A percentile compares a stretch with the other conserved stretches of the same genome.
Conservation (phyloP, 2,797 vertebrate species). For the Serranus cabrilla region DNA sequence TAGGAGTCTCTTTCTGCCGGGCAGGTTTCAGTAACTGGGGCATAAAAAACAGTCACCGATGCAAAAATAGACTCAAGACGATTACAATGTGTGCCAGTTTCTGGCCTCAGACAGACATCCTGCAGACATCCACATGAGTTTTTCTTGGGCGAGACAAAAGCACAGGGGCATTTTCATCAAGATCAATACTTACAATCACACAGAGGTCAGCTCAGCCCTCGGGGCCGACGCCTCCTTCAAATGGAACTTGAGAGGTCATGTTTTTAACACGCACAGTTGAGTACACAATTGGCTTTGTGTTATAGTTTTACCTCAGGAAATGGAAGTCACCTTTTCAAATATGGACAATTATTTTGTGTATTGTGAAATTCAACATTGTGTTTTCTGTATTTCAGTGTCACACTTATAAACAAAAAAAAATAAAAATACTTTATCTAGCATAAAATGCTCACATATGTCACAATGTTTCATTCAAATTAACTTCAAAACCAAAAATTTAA, state of each 20-base stretch:
- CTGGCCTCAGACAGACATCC: conserved; percentile 27
- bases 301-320: background rate
- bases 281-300: conserved; percentile 10
- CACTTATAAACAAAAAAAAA: background rate
- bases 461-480: no score
- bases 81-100: conserved; percentile 49
- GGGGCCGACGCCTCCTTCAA: conserved; percentile 39
- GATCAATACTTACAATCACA: conserved; percentile 47
- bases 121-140: conserved; percentile 25
- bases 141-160: conserved; percentile 43
- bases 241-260: conserved; percentile 6
- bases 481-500: background rate
- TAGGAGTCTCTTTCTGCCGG: conserved; percentile 37
- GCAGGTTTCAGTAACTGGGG: conserved; percentile 49
- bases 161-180: conserved; percentile 27
- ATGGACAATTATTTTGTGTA: background rate
- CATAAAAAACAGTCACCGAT: conserved; percentile 40
- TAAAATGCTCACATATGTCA: background rate
- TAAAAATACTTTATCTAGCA: background rate
- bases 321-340: background rate
- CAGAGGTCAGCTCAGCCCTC: conserved; percentile 42
- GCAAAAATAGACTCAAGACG: conserved; percentile 45
- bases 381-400: background rate
- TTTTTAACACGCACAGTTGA: conserved; percentile 18
- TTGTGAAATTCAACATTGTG: background rate